Evolutionary conservation across 2,797 vertebrate species (phyloP), one percentile per base, ranked within the genome.

Genomic region (Lepilemur ruficaudatus): DNA sequence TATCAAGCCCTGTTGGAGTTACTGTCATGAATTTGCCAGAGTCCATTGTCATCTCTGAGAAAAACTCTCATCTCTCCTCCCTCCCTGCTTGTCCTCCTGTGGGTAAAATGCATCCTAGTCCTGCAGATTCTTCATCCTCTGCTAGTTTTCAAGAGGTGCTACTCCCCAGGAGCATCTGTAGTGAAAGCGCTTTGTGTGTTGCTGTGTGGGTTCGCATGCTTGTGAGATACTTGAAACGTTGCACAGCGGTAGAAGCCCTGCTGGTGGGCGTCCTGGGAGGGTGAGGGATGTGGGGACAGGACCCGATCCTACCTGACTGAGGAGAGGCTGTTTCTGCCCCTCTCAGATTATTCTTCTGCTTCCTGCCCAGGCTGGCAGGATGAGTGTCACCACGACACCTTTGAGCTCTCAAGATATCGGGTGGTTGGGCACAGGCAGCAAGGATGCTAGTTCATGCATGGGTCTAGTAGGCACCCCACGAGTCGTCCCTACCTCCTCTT

Each of bases 231-330:
- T 20, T 50, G 17, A 61, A 52, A 50, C 35, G 6, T 1, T 14
- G 22, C 41, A 30, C 28, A 23, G 38, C 0, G 1, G 28, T 12
- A 14, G 65, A 67, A 55, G 28, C 18, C 4, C 2, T 41, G 28
- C 14, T 32, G 32, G 25, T 35, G 38, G n/a, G 22, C 22, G 0
- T 41, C 46, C 55, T 41, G n/a, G 28, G 15, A 69, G 48, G 32
- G 8, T 9, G 5, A 25, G 5, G 32, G 63, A n/a, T 2, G 9
- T 23, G 12, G 35, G 50, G 25, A 18, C 15, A 25, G 0, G 6
- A 4, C 25, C 81, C 2, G 0, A 6, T 28, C 20, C 38, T 35
- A 30, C 35, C 57, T 73, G 41, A 23, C n/a, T 72, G 7, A 6
- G 65, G 65, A 81, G 20, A 18, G 15, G 57, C n/a, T n/a, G 28